A percentile compares a stretch with the other conserved stretches of the same genome.
Conservation (phyloP, 2,888 invertebrate species). For the Apodemia hepburni region DNA sequence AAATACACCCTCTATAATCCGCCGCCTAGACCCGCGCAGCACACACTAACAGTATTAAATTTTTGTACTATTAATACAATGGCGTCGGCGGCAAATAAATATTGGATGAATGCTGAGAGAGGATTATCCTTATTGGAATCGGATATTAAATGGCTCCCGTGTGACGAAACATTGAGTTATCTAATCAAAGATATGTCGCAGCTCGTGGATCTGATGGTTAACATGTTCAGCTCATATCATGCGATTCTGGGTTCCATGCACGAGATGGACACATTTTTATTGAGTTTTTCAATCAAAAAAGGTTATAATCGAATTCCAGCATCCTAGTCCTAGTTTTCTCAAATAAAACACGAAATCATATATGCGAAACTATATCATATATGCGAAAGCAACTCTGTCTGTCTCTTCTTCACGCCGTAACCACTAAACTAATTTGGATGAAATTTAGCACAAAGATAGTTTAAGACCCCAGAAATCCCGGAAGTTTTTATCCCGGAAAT, state of each 20-base stretch:
- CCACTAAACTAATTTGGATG: too few relatives aligned
- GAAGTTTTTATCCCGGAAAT: too few relatives aligned
- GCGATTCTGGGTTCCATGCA: neutral
- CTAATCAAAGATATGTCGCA: slow-evolving; percentile 26
- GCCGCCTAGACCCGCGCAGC: slow-evolving; percentile 56
- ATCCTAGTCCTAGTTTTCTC: too few relatives aligned
- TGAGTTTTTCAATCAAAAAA: too few relatives aligned
- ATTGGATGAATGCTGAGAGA: slow-evolving; percentile 59
- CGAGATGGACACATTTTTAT: too few relatives aligned
- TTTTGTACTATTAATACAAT: slow-evolving; percentile 73
- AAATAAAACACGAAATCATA: too few relatives aligned
- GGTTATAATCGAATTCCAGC: too few relatives aligned
- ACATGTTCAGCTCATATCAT: neutral
- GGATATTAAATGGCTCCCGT: slow-evolving; percentile 39
- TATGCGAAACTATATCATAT: too few relatives aligned
- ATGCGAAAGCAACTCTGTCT: too few relatives aligned
- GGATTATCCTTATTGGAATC: slow-evolving; percentile 68
- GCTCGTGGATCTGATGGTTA: slow-evolving; percentile 12
- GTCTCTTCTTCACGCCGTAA: too few relatives aligned
- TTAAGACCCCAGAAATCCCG: too few relatives aligned
- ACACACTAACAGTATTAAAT: slow-evolving; percentile 76
- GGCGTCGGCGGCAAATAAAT: slow-evolving; percentile 66
- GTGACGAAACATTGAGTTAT: slow-evolving; percentile 29
- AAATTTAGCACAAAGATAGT: too few relatives aligned
- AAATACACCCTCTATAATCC: slow-evolving; percentile 74